A percentile compares a stretch with the other conserved stretches of the same genome.
phyloP scores from a whole-genome alignment of 1,140 invertebrate species.

The Pomacea maculata region DNA sequence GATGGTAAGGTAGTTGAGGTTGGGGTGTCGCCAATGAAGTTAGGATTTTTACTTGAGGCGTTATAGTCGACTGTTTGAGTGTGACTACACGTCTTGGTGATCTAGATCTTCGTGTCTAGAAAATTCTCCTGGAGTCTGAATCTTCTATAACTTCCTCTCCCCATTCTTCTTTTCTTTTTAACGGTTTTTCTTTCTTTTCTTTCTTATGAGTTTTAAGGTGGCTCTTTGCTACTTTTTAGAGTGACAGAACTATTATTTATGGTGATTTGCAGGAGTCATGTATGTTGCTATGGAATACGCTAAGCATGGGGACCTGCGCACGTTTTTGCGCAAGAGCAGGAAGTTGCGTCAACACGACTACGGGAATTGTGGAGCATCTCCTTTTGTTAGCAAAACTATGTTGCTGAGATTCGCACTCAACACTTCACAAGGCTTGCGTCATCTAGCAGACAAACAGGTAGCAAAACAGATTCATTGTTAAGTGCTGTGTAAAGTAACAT shows the following conservation, averaged over 20 bases:
- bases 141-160: too few species aligned
- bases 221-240: too few species aligned
- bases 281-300: slow-evolving; percentile 61
- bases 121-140: too few species aligned
- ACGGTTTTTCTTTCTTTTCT: background rate
- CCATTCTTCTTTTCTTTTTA: too few species aligned
- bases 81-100: too few species aligned
- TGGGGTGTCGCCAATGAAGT: too few species aligned
- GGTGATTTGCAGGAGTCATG: slow-evolving; percentile 44
- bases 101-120: too few species aligned
- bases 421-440: slow-evolving; percentile 49
- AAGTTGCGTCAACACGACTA: slow-evolving; percentile 48
- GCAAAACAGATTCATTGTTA: background rate
- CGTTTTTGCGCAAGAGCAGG: slow-evolving; percentile 52
- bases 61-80: too few species aligned
- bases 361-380: slow-evolving; percentile 40
- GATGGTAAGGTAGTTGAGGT: background rate
- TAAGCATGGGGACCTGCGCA: slow-evolving; percentile 53
- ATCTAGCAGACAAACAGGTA: slow-evolving; percentile 58
- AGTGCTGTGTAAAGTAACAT: background rate
- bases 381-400: slow-evolving; percentile 28
- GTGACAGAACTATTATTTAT: background rate
- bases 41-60: too few species aligned
- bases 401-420: slow-evolving; percentile 55
- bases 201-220: too few species aligned